These are phyloP conservation scores for Lasioglossum malachurum DNA, from an alignment of 2,888 invertebrate species.

Conservation along the genomic window DNA sequence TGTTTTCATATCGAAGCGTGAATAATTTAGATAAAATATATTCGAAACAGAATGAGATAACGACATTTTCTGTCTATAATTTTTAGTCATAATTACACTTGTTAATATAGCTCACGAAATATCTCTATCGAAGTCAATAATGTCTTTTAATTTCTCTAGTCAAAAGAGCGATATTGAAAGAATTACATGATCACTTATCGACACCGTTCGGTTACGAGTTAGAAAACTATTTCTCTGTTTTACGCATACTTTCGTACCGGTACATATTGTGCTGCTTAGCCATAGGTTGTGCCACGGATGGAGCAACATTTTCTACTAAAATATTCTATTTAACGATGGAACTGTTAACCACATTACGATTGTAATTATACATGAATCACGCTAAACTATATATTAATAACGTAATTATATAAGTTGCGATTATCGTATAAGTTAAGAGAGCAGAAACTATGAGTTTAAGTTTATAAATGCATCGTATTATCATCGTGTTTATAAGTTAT, in stretches of 20 bases:
- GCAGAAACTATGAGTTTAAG: constrained; percentile 51
- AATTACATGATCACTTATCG: constrained; percentile 21
- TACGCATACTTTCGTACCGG: constrained; percentile 54
- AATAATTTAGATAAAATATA: constrained; percentile 23
- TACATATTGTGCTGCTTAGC: constrained; percentile 70
- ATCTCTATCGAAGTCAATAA: constrained; percentile 10
- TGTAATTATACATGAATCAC: constrained; percentile 51
- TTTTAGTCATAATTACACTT: constrained; percentile 19
- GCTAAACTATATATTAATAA: constrained; percentile 52
- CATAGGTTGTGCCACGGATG: constrained; percentile 70
- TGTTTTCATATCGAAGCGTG: constrained; percentile 11
- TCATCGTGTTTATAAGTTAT: constrained; percentile 49
- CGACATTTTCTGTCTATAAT: constrained; percentile 13
- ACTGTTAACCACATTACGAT: constrained; percentile 62
- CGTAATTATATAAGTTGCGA: constrained; percentile 51
- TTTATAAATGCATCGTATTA: constrained; percentile 44
- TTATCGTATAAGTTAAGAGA: constrained; percentile 39
- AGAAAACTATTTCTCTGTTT: constrained; percentile 15
- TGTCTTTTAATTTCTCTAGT: constrained; percentile 60
- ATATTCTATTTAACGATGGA: constrained; percentile 66
- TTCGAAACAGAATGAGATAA: background rate
- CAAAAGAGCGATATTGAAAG: constrained; percentile 57
- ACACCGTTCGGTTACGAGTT: constrained; percentile 13
- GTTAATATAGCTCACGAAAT: constrained; percentile 17
- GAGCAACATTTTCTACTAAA: constrained; percentile 61